Base-by-base conservation (phyloP, 2,888 invertebrate species). In the Malachius bipustulatus region DNA sequence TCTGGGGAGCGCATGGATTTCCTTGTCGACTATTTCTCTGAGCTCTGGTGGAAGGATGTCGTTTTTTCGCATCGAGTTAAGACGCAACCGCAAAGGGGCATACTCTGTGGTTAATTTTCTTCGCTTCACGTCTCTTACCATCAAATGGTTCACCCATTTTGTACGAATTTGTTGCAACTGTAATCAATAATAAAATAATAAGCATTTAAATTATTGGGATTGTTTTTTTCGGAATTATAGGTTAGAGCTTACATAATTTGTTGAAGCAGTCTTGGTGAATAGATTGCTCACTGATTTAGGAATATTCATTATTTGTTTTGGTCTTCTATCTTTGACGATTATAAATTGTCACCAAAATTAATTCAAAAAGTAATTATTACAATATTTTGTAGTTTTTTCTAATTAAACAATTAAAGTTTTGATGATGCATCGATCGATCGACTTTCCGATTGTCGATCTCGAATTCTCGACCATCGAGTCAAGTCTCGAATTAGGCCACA, bases 71-170 rank as follows among this genome's bases (percentile, higher is more conserved):
- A 97, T 55, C 0, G 85, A 77, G 59, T 90, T 82, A 0, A 89
- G 67, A 37, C 93, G 75, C 36, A 88, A 65, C 43, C 94, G 71
- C 39, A 81, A 76, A 2, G 79, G 71, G 28, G 79, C 85, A 57
- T 78, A 69, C 55, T 89, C 77, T 26, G 75, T 73, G 1, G 81
- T 76, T 53, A 77, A 66, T 50, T 77, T 73, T 35, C 94, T 72
- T 16, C 85, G 71, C 55, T 87, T 87, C 1, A 83, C 82, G 60
- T 97, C 96, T 42, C 83, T 71, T 30, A 80, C 69, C 85, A 91
- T 93, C 53, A 74, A 70, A 71, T 80, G 80, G 57, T 87, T 82
- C 0, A 81, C 75, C 73, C 81, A 90, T 67, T 82, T 80, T 29
- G 72, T 71, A 24, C 82, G 71, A 9, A 78, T 66, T 70, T 80